phyloP scores from a whole-genome alignment of 1,140 invertebrate genomes.

The Drosophila virilis region DNA sequence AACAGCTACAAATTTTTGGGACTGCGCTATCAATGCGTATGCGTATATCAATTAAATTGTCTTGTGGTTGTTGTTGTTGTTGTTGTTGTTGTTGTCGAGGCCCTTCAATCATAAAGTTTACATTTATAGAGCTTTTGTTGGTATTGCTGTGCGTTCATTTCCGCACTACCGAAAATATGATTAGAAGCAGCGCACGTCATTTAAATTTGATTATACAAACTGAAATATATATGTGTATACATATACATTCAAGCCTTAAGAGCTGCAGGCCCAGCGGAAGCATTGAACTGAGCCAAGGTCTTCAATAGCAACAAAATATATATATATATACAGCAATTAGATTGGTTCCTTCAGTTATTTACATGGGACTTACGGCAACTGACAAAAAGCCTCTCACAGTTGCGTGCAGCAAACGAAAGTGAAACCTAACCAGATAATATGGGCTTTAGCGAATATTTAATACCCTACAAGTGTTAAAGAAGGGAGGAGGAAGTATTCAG shows the following conservation, averaged over 20 bases:
- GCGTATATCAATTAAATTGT: constrained; percentile 71
- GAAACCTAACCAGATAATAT: neutral
- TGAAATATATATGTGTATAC: neutral
- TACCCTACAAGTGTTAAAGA: constrained; percentile 2
- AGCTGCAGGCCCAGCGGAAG: constrained; percentile 22
- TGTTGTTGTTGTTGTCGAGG: constrained; percentile 47
- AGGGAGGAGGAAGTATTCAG: neutral
- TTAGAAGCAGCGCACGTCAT: constrained; percentile 24
- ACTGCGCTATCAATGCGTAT: constrained; percentile 69
- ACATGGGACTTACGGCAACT: constrained; percentile 38
- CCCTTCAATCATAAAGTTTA: constrained; percentile 69
- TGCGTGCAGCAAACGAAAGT: constrained; percentile 23
- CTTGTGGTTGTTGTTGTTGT: constrained; percentile 35
- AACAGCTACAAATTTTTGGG: constrained; percentile 24
- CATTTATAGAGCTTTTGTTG: constrained; percentile 41
- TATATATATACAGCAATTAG: constrained; percentile 2
- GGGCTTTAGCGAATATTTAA: neutral
- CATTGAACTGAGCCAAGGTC: constrained; percentile 50
- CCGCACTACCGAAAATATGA: constrained; percentile 53
- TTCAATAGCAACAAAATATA: neutral
- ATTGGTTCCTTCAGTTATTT: constrained; percentile 9
- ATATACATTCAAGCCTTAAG: neutral
- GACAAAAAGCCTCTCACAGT: constrained; percentile 1
- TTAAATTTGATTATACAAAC: constrained; percentile 28
- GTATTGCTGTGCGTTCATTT: constrained; percentile 56